Base-by-base conservation (phyloP, 1,140 invertebrate species). In the Coptotermes formosanus region DNA sequence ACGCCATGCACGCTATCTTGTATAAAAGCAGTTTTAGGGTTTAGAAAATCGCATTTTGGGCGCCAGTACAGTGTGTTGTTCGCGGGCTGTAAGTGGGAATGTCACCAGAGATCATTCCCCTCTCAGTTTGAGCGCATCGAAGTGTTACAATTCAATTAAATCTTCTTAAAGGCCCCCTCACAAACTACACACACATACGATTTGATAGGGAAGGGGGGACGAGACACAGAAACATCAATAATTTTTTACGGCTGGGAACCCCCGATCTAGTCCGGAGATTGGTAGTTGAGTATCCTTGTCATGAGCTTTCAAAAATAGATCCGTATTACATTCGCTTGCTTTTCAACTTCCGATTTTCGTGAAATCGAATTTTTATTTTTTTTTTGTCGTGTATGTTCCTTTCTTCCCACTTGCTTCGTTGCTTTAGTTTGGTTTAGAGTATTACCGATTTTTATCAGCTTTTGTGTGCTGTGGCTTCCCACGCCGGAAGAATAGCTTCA, bases 381-480 rank as follows among this genome's bases (percentile, higher is more conserved):
- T 75, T 75, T 75, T 75, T 30, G 55, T 59, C 14, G 25, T 75
- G 25, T 75, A 9, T 30, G 9, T 75, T 30, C 16, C n/a, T 30
- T 30, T 30, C 1, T 75, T 16, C 25, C 43, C 25, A 45, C 21
- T 43, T 45, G n/a, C 43, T 12, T 48, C 21, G 43, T 83, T 48
- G 82, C 43, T 83, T 83, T 83, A 83, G 82, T 83, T 83, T 83
- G 82, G 82, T 83, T 83, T 83, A 83, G 82, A 83, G 82, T 83
- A 83, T 83, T 83, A 83, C 82, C 44, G 82, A 83, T 83, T 83
- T 75, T 83, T 83, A 83, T 83, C 82, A 45, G 45, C 82, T 83
- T 48, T 45, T 83, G 38, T 83, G 38, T 48, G 38, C 43, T 48
- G 38, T n/a, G 82, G 38, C 44, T 45, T 48, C 38, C 11, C 82